Evolutionary conservation across 2,113 vertebrate genomes (phyloP).

Genomic region (Antechinus stuartii): DNA sequence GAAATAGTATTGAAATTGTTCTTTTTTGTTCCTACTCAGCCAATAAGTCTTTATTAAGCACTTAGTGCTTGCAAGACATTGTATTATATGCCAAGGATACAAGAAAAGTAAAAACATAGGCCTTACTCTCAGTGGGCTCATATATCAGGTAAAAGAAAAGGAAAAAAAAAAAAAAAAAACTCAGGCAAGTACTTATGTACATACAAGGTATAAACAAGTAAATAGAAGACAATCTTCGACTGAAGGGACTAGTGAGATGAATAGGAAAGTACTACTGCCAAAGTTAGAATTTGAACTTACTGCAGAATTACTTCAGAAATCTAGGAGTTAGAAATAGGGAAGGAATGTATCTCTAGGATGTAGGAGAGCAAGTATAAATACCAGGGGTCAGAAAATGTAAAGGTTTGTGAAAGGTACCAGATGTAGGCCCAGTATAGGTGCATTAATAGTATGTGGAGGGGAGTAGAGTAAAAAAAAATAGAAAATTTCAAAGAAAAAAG

Average conservation of each 20-base stretch:
- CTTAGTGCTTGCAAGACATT: background rate
- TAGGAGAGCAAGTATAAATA: background rate
- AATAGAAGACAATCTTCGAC: background rate
- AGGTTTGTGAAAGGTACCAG: background rate
- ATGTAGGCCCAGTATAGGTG: background rate
- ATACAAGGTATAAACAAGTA: background rate
- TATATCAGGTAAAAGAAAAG: too few relatives aligned
- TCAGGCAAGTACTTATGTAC: background rate
- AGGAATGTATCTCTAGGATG: background rate
- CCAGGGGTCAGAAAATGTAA: background rate
- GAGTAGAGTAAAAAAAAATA: background rate
- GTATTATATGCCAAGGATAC: background rate
- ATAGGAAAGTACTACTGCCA: background rate
- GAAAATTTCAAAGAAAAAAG: background rate
- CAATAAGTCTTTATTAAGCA: background rate
- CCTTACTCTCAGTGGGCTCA: background rate
- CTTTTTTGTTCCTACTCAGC: background rate
- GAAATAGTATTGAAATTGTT: background rate
- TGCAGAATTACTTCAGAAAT: background rate
- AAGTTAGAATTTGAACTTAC: background rate
- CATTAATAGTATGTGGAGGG: background rate
- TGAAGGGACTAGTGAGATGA: background rate
- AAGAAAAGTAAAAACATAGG: background rate
- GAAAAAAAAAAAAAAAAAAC: too few relatives aligned
- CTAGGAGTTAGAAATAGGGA: background rate